These are phyloP conservation scores for Phoeniculus purpureus DNA, from an alignment of 2,797 vertebrate genomes.

Conservation along the genomic window DNA sequence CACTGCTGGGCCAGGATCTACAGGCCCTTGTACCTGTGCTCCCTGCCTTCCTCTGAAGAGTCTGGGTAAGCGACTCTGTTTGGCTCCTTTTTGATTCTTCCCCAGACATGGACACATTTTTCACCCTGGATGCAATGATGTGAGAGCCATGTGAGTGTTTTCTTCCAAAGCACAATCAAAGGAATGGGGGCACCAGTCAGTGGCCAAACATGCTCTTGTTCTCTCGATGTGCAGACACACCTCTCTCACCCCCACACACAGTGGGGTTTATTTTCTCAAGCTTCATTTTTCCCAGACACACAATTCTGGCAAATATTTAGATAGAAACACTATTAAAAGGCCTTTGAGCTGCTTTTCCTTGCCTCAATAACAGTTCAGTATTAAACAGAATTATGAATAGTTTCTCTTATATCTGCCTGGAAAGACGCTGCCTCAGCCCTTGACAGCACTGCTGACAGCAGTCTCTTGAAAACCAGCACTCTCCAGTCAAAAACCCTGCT, in stretches of 20 bases:
- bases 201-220: background rate
- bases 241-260: background rate
- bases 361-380: conserved; percentile 60
- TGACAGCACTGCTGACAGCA: conserved; percentile 58
- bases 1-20: background rate
- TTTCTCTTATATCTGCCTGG: conserved; percentile 56
- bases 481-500: conserved; percentile 7
- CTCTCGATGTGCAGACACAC: background rate
- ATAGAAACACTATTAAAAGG: conserved; percentile 71
- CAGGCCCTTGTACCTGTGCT: background rate
- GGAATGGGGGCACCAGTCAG: background rate
- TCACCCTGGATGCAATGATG: background rate
- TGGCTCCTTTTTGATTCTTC: conserved; percentile 33
- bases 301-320: conserved; percentile 77
- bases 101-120: background rate
- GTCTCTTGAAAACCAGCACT: conserved; percentile 36
- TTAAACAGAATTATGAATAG: conserved; percentile 73
- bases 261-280: conserved; percentile 17
- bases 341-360: conserved; percentile 66
- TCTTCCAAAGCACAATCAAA: background rate
- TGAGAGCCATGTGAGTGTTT: background rate
- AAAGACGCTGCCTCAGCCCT: conserved; percentile 35
- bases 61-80: background rate
- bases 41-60: background rate
- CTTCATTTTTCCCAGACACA: conserved; percentile 43